A percentile compares a stretch with the other conserved stretches of the same genome.
Conservation (phyloP, 1,140 invertebrate species). For the Bombus sylvicola region DNA sequence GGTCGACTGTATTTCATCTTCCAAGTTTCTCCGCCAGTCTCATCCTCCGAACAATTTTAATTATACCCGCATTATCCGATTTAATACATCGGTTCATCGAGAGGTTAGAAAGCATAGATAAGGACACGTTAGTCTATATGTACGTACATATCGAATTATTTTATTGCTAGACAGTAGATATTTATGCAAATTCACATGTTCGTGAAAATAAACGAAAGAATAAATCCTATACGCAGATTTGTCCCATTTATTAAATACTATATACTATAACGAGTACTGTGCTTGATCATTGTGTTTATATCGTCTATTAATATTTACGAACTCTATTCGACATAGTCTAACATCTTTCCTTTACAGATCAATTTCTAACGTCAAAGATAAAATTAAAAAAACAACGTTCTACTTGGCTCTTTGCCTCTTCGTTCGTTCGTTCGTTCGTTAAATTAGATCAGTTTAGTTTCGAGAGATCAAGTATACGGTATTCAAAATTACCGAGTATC, state of each 20-base stretch:
- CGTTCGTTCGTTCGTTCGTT: background rate
- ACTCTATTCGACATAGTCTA: no score
- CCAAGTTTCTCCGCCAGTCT: background rate
- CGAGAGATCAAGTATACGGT: background rate
- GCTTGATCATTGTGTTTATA: no score
- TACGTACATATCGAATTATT: background rate
- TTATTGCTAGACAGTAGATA: background rate
- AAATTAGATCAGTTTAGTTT: background rate
- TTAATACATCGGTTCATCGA: background rate
- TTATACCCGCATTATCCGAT: background rate
- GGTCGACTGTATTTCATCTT: conserved; percentile 18
- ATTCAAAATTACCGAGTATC: background rate
- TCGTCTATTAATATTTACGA: no score
- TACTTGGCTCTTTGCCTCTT: background rate
- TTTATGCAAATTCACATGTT: no score
- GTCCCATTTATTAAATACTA: no score
- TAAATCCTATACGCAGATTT: no score
- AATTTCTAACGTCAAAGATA: no score
- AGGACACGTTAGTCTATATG: background rate
- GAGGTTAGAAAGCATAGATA: background rate
- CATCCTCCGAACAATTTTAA: background rate
- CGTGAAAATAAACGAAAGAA: no score
- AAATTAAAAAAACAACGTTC: no score
- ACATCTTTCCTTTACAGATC: no score
- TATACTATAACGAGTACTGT: no score